Conservation (phyloP, 2,113 vertebrate species). For the Ameiurus melas region DNA sequence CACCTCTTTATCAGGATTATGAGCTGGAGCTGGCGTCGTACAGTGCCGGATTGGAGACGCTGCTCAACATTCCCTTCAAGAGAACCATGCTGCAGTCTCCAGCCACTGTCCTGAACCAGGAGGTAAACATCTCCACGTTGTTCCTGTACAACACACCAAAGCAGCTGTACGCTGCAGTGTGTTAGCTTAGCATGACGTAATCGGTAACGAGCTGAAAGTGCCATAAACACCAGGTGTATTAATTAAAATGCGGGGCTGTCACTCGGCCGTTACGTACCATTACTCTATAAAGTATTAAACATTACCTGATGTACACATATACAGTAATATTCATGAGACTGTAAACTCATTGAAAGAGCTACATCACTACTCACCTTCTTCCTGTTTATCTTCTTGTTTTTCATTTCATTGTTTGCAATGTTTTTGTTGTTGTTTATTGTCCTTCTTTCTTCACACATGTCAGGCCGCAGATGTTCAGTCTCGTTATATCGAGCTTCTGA, state of each 20-base stretch:
- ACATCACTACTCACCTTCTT: too few relatives aligned
- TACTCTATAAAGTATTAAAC: neutral
- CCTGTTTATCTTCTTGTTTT: too few relatives aligned
- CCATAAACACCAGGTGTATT: neutral
- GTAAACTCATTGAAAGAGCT: too few relatives aligned
- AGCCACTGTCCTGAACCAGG: slow-evolving; percentile 82
- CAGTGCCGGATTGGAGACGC: slow-evolving; percentile 88
- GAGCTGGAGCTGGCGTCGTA: slow-evolving; percentile 92
- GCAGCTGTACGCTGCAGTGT: neutral
- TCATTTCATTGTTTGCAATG: too few relatives aligned
- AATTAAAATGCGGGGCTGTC: neutral
- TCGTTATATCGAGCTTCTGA: slow-evolving; percentile 90
- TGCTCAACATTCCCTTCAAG: slow-evolving; percentile 93
- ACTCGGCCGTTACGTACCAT: neutral
- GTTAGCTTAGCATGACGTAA: neutral
- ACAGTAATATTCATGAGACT: too few relatives aligned
- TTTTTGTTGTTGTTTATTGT: neutral
- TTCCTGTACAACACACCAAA: neutral
- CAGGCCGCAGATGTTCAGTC: slow-evolving; percentile 86
- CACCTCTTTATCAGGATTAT: slow-evolving; percentile 79
- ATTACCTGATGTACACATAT: too few relatives aligned
- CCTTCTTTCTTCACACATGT: slow-evolving; percentile 28
- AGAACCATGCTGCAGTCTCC: slow-evolving; percentile 90
- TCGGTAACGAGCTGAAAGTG: neutral
- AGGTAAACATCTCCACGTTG: slow-evolving; percentile 71